These are phyloP conservation scores for Taurulus bubalis DNA, from an alignment of 2,113 vertebrate genomes.

Conservation along the genomic window DNA sequence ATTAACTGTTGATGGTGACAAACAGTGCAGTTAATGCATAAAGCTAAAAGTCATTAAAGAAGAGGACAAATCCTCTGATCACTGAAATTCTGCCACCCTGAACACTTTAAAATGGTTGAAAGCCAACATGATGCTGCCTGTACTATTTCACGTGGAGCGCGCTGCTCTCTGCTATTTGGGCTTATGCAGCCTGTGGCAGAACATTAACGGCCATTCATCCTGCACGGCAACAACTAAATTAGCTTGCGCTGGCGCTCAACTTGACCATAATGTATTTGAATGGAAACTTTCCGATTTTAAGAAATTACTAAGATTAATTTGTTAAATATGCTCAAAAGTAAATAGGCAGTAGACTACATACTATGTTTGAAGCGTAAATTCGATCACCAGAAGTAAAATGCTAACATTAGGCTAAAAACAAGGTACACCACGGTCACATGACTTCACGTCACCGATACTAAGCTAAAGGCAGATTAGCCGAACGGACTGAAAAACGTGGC, in stretches of 20 bases:
- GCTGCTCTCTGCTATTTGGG: constrained; percentile 41
- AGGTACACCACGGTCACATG: too few relatives aligned
- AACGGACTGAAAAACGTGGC: not conserved
- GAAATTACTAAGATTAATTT: not conserved
- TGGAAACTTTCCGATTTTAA: not conserved
- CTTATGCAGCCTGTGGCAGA: constrained; percentile 9
- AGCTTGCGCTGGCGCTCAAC: not conserved
- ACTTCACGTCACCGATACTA: too few relatives aligned
- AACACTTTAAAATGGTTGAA: constrained; percentile 61
- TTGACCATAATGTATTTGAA: not conserved
- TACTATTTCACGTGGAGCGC: constrained; percentile 41
- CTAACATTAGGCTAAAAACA: too few relatives aligned
- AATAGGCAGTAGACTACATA: not conserved
- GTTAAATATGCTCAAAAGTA: not conserved
- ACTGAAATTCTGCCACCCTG: not conserved
- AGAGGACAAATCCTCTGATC: constrained; percentile 48
- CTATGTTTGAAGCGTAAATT: too few relatives aligned
- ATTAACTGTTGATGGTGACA: constrained; percentile 18
- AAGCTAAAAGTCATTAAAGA: constrained; percentile 25
- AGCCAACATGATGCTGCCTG: constrained; percentile 61
- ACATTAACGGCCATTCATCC: constrained; percentile 5
- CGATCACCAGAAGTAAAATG: too few relatives aligned
- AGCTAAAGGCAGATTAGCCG: too few relatives aligned
- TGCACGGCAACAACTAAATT: constrained; percentile 5
- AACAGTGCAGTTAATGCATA: constrained; percentile 7